These are phyloP conservation scores for Eutolmus rufibarbis DNA, from an alignment of 2,888 invertebrate species.

Conservation along the genomic window DNA sequence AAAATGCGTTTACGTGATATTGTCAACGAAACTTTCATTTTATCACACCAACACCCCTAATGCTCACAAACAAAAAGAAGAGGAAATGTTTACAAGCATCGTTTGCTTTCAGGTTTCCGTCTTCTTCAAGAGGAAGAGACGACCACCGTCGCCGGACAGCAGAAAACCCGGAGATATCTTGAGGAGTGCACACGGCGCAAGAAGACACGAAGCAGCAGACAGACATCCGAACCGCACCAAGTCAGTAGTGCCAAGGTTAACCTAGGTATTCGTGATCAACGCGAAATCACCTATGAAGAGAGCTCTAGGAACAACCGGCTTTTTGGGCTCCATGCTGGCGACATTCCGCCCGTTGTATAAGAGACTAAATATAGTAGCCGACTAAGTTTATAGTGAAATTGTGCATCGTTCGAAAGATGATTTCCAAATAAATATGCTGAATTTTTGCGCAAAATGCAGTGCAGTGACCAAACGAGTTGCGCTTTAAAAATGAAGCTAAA, in stretches of 20 bases:
- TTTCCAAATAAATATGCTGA: background rate
- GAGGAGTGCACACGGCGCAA: background rate
- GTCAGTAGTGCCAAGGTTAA: conserved; percentile 28
- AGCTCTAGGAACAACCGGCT: conserved; percentile 5
- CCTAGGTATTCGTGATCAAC: background rate
- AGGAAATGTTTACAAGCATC: background rate
- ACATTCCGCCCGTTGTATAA: background rate
- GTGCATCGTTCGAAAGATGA: background rate
- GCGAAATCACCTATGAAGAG: conserved; percentile 2
- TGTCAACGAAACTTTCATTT: background rate
- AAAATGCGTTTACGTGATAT: background rate
- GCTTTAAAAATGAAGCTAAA: conserved; percentile 13
- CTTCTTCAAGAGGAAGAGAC: background rate
- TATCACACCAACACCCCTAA: background rate
- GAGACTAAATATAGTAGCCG: background rate
- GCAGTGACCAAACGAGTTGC: conserved; percentile 7
- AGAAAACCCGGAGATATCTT: background rate
- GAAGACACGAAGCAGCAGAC: background rate
- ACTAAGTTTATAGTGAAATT: background rate
- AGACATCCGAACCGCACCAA: background rate
- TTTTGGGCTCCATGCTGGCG: background rate
- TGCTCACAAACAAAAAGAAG: background rate
- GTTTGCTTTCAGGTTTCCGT: background rate
- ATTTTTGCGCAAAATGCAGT: background rate
- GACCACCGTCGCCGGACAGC: background rate